These are phyloP conservation scores for Lepidocolaptes lacrymiger DNA, from an alignment of 2,797 vertebrate species.

Conservation along the genomic window DNA sequence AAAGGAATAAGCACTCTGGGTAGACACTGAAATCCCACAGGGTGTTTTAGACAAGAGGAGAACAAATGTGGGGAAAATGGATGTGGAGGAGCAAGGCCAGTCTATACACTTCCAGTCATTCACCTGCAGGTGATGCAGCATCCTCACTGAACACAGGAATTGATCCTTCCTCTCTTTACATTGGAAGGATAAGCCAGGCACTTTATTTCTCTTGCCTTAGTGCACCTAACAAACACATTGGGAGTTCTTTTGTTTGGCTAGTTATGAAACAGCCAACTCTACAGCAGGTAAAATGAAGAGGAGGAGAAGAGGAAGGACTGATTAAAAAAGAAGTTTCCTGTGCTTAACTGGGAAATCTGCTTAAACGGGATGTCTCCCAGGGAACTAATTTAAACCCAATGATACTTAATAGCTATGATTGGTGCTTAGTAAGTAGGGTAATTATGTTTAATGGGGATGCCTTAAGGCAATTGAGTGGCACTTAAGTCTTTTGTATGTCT, in stretches of 20 bases:
- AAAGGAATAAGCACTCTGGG: background rate
- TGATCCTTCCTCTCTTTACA: background rate
- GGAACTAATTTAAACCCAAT: slow-evolving; percentile 71
- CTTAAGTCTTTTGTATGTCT: slow-evolving; percentile 70
- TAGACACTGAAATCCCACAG: background rate
- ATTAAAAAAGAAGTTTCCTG: slow-evolving; percentile 53
- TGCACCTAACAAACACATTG: background rate
- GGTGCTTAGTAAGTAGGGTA: slow-evolving; percentile 72
- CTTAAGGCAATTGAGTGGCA: slow-evolving; percentile 72
- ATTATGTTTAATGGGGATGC: slow-evolving; percentile 71
- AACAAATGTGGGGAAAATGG: background rate
- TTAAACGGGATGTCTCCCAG: slow-evolving; percentile 65
- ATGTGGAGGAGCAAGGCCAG: background rate
- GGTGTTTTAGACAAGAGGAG: background rate
- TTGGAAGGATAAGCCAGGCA: background rate
- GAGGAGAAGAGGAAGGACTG: background rate
- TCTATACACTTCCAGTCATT: background rate
- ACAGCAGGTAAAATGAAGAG: slow-evolving; percentile 3
- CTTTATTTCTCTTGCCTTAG: background rate
- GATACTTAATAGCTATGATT: slow-evolving; percentile 70
- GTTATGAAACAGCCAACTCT: background rate
- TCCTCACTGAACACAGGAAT: background rate
- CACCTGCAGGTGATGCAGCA: background rate
- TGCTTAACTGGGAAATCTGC: slow-evolving; percentile 57
- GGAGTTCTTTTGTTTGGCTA: background rate